Percentiles rank a stretch among this genome's conserved stretches.
Conservation (phyloP, 2,888 invertebrate species). For the Epinotia bilunana region DNA sequence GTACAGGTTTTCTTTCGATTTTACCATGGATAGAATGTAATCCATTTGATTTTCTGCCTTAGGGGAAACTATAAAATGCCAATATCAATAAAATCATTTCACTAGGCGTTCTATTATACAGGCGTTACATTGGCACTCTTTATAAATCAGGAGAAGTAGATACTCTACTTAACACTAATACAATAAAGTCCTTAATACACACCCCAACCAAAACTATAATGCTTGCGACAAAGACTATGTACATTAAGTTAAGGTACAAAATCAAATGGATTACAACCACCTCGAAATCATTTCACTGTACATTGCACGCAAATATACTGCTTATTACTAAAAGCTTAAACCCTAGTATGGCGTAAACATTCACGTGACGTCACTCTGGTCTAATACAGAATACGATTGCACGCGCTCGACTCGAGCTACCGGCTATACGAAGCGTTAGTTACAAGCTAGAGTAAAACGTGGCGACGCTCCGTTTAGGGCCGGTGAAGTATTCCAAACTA, state of each 20-base stretch:
- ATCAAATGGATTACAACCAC: not conserved
- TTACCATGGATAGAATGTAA: no score
- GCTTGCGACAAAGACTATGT: no score
- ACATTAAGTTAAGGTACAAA: not conserved
- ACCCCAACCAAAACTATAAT: no score
- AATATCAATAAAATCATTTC: no score
- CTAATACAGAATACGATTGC: constrained; percentile 54
- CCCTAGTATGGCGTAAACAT: not conserved
- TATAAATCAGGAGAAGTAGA: no score
- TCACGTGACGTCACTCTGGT: constrained; percentile 2
- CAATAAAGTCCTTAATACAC: no score
- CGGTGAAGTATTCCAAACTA: not conserved
- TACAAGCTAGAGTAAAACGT: constrained; percentile 59
- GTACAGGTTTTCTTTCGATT: no score
- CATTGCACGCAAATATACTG: not conserved
- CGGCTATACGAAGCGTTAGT: constrained; percentile 51
- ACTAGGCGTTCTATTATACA: no score
- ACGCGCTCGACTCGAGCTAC: constrained; percentile 52
- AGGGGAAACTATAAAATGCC: no score
- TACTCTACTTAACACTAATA: no score
- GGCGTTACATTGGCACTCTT: no score
- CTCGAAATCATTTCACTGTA: not conserved
- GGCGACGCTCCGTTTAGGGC: constrained; percentile 47
- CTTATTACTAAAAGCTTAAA: not conserved
- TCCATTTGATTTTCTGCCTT: no score